Base-by-base conservation (phyloP, 2,113 vertebrate genomes). In the Gadus chalcogrammus region DNA sequence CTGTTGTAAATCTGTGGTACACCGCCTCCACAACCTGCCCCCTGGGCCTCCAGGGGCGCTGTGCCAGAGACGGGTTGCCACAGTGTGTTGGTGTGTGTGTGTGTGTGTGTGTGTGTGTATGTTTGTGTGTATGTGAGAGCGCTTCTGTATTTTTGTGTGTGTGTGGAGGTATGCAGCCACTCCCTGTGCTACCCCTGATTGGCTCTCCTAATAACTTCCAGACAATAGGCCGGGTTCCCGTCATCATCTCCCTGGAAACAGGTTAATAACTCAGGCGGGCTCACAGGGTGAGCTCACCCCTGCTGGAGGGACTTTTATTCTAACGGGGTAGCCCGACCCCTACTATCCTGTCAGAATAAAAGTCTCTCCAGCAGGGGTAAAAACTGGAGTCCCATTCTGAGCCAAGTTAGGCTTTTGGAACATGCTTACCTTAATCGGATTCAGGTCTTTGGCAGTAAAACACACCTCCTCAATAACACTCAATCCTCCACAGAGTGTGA, bases 121-220 rank as follows among this genome's bases (percentile, higher is more conserved):
- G 7, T 28, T 28, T 64, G 27, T 64, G 64, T 65, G 31, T 42
- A n/a, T 42, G 64, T 59, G 55, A 69, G 64, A 63, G 70, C 68
- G 76, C 61, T 65, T 76, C 68, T 59, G 71, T 65, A 61, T 60
- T 68, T 62, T 65, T 63, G 67, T 65, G 76, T 18, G n/a, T n/a
- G 56, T 73, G 17, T 22, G 80, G 79, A 88, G 84, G 85, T 88
- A 92, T 91, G 85, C 56, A 38, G 74, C 85, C 85, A 79, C 90
- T 91, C 89, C 90, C 88, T 85, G 83, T 48, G 80, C 84, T 88
- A 81, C 85, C 88, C 85, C 78, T 79, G 84, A 85, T 77, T 79
- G 84, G 86, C 77, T 87, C 84, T 83, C 85, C 84, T 92, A 91
- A 91, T 92, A 85, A 91, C 84, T 90, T 91, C 91, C 91, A 92